Percentiles rank a stretch among this genome's conserved stretches.
phyloP scores from a whole-genome alignment of 1,140 invertebrate species.

The Pinna nobilis region DNA sequence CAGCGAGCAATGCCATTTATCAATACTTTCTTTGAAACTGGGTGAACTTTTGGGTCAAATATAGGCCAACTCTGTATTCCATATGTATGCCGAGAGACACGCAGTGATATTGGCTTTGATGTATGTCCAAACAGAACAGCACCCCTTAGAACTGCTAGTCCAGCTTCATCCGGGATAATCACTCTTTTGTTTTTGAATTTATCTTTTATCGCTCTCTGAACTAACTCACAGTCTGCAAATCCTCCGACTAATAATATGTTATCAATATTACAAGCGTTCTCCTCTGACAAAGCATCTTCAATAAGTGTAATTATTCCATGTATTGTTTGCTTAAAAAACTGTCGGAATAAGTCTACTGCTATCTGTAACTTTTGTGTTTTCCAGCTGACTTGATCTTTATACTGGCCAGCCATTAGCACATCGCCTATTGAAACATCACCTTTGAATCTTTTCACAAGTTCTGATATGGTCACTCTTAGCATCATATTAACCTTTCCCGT shows the following conservation, averaged over 20 bases:
- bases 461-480: constrained; percentile 3
- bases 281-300: constrained; percentile 11
- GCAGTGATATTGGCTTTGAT: not conserved
- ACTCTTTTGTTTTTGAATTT: constrained; percentile 12
- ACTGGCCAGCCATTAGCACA: constrained; percentile 1
- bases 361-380: constrained; percentile 31
- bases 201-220: constrained; percentile 14
- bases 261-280: not conserved
- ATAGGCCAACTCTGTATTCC: constrained; percentile 36
- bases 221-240: constrained; percentile 33
- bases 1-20: constrained; percentile 26
- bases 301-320: constrained; percentile 5
- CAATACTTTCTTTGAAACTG: constrained; percentile 19
- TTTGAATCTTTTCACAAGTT: not conserved
- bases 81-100: constrained; percentile 25
- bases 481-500: constrained; percentile 7
- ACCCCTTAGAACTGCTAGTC: constrained; percentile 33
- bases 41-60: constrained; percentile 16
- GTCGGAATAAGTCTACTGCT: constrained; percentile 3
- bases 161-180: constrained; percentile 36
- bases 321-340: constrained; percentile 21
- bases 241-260: constrained; percentile 36
- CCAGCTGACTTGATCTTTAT: not conserved
- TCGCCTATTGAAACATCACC: not conserved
- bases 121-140: constrained; percentile 35